Evolutionary conservation across 2,797 vertebrate species (phyloP), one percentile per base, ranked within the genome.

Genomic region (Cyclura pinguis): DNA sequence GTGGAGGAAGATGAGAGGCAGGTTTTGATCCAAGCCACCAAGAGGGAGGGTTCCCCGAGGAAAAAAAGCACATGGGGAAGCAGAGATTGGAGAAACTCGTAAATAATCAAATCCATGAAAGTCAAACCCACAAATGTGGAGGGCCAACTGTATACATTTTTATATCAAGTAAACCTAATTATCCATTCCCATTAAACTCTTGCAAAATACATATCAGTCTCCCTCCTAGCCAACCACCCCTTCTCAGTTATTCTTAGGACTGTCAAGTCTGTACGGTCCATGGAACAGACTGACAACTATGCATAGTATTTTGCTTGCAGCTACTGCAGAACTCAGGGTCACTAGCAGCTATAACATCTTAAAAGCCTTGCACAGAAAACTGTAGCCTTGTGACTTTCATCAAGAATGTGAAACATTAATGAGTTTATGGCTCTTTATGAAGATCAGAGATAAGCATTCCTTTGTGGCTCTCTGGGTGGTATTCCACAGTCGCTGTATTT

Each of bases 211-310:
- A 5, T 3, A 80, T 38, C 12, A 7, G 5, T 80, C 69, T 9
- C 42, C 7, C 91, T 94, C 59, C 85, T 35, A 83, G 77, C 13
- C 14, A 88, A 67, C 76, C 88, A 88, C 4, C 35, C 73, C 59
- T 89, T 88, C 0, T 0, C 86, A 92, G 0, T 0, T 90, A 93
- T 94, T 92, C 89, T 83, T 90, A 92, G 92, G 87, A 92, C 38
- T 12, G 92, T 88, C 93, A 93, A 73, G 74, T 32, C 64, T 24
- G 1, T 24, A 73, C 76, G 73, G 69, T 89, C 90, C 74, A 72
- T 95, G 93, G 95, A 97, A 69, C 94, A 93, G 95, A 97, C 97
- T 96, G 94, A 87, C 76, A 97, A 93, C 91, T 94, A 97, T 95
- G 96, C 57, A 77, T 24, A 95, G 91, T 57, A 96, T 97, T 96